Conservation (phyloP, 2,888 invertebrate species). For the Drosophila pseudotakahashii region DNA sequence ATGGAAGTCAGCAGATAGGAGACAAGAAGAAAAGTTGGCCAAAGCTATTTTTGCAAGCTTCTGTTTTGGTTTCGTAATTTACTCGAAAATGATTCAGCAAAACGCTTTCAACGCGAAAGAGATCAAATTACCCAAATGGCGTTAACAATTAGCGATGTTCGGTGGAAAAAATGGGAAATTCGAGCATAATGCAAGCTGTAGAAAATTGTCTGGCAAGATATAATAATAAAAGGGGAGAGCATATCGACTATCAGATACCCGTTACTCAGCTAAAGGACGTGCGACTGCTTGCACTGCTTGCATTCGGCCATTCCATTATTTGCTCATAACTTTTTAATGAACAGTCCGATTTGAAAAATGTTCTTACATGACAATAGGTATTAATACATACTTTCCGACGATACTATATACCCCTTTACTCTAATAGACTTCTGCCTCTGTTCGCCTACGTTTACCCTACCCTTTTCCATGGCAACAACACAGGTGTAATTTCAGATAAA, state of each 20-base stretch:
- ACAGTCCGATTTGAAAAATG: no score
- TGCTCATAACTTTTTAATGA: no score
- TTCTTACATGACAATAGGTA: no score
- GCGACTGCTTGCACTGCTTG: no score
- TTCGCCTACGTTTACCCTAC: not conserved
- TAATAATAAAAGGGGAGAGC: not conserved
- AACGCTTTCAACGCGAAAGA: constrained; percentile 43
- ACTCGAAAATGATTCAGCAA: constrained; percentile 67
- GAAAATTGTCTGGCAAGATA: not conserved
- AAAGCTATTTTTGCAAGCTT: constrained; percentile 45
- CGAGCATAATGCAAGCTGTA: constrained; percentile 9
- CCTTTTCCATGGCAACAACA: constrained; percentile 24
- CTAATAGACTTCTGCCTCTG: not conserved
- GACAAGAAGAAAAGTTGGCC: constrained; percentile 23
- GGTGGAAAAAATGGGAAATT: constrained; percentile 6
- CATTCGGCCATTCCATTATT: no score
- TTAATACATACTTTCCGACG: no score
- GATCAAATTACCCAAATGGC: constrained; percentile 49
- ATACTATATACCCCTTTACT: no score
- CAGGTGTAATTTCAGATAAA: constrained; percentile 51
- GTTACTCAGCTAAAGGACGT: no score
- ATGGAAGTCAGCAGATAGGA: not conserved
- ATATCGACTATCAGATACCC: no score
- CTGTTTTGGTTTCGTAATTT: constrained; percentile 60
- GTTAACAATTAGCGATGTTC: constrained; percentile 47